These are phyloP conservation scores for Cerastoderma edule DNA, from an alignment of 2,888 invertebrate species.

Conservation along the genomic window DNA sequence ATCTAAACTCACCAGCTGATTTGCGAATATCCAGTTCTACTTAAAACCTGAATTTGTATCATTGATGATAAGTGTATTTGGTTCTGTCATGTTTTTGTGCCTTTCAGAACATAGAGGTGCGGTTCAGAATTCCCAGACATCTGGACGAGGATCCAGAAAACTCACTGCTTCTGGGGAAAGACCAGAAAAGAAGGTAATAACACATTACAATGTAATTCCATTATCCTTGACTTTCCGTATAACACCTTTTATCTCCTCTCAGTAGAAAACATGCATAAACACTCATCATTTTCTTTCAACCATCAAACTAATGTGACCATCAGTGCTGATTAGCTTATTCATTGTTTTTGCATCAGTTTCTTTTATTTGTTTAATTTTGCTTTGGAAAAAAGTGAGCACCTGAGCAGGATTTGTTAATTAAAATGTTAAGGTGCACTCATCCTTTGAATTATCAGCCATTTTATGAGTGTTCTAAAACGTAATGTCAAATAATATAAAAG, in stretches of 20 bases:
- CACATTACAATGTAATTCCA: slow-evolving; percentile 71
- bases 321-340: no score
- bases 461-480: no score
- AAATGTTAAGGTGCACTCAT: no score
- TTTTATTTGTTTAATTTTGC: neutral
- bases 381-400: neutral
- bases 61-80: neutral
- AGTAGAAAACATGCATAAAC: neutral
- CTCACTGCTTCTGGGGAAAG: slow-evolving; percentile 80
- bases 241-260: neutral
- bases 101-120: slow-evolving; percentile 35
- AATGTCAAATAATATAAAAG: no score
- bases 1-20: no score
- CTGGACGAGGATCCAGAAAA: slow-evolving; percentile 68
- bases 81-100: neutral
- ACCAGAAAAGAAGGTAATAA: slow-evolving; percentile 75
- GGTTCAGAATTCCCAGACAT: slow-evolving; percentile 74
- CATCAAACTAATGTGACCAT: no score
- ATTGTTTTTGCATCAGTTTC: no score
- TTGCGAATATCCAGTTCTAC: no score
- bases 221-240: neutral
- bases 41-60: no score
- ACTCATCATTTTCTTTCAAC: neutral
- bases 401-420: no score
- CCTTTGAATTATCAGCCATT: no score